Evolutionary conservation across 2,888 invertebrate genomes (phyloP), one percentile per base, ranked within the genome.

Genomic region (Acanthosepion lycidas): DNA sequence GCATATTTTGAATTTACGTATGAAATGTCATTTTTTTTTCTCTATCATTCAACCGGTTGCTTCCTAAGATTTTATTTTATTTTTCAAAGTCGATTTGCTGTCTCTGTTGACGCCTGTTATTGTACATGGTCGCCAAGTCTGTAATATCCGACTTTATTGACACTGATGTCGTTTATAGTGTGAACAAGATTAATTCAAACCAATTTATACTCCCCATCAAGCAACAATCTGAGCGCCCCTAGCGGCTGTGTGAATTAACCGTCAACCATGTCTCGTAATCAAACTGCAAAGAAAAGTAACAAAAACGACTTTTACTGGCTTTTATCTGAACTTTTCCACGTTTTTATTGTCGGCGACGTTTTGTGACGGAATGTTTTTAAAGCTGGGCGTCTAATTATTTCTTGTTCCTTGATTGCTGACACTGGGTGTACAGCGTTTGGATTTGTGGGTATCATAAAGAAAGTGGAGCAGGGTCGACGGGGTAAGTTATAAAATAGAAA

Each of bases 181-280:
- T 78, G n/a, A 33, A 78, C n/a, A 78, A n/a, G 78, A 78, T 78
- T 78, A 78, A 78, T 78, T 78, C 78, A 78, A 78, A 78, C 78
- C 78, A 78, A 78, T 78, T 78, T 78, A 78, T 78, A 78, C 78
- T 78, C 78, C n/a, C 78, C n/a, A 78, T 78, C 78, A 78, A 78
- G 78, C 78, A 78, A 78, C 78, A 78, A 78, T 78, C 78, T n/a
- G 78, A 78, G 78, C 78, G 78, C 78, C 78, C 78, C n/a, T 78
- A 33, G n/a, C n/a, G 78, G n/a, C 78, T n/a, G n/a, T 78, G 78
- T 15, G 78, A 78, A 78, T 78, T n/a, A 78, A 78, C 78, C 78
- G 78, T 78, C 78, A n/a, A 78, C 78, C 78, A 78, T 33, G 78
- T n/a, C 78, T n/a, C 78, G 78, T 33, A 78, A 78, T 78, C 78